These are phyloP conservation scores for Papilio aristodemus DNA, from an alignment of 1,140 invertebrate genomes.

Conservation along the genomic window DNA sequence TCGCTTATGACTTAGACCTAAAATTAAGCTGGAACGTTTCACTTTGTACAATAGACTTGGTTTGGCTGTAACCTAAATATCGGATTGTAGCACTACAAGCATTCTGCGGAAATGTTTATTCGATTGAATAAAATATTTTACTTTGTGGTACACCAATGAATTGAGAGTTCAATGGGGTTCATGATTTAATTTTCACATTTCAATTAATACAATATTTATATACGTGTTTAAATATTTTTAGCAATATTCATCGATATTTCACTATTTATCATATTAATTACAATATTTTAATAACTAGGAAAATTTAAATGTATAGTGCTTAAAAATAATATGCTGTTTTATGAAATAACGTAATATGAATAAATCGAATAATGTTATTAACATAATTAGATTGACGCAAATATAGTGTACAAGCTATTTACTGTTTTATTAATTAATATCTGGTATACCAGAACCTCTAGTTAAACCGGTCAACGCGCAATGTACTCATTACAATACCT, in stretches of 20 bases:
- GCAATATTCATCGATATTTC: not conserved
- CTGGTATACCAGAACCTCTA: too few species aligned
- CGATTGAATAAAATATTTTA: constrained; percentile 59
- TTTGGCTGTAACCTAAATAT: constrained; percentile 79
- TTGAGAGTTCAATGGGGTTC: constrained; percentile 22
- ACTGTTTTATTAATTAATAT: too few species aligned
- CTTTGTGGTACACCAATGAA: constrained; percentile 27
- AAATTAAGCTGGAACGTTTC: constrained; percentile 68
- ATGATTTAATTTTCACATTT: constrained; percentile 27
- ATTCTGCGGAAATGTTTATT: constrained; percentile 63
- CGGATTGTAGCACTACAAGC: constrained; percentile 68
- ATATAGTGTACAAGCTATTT: too few species aligned
- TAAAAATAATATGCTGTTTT: too few species aligned
- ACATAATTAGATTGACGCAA: too few species aligned
- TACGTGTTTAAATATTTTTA: constrained; percentile 8
- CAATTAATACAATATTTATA: constrained; percentile 10
- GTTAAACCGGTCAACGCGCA: too few species aligned
- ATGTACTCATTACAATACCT: too few species aligned
- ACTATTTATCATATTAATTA: not conserved
- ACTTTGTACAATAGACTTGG: constrained; percentile 77
- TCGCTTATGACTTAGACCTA: constrained; percentile 43
- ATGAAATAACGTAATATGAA: too few species aligned
- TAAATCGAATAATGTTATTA: too few species aligned
- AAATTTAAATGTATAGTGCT: too few species aligned
- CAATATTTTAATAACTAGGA: too few species aligned